Conservation (phyloP, 2,888 invertebrate species). For the Drosophila differens region DNA sequence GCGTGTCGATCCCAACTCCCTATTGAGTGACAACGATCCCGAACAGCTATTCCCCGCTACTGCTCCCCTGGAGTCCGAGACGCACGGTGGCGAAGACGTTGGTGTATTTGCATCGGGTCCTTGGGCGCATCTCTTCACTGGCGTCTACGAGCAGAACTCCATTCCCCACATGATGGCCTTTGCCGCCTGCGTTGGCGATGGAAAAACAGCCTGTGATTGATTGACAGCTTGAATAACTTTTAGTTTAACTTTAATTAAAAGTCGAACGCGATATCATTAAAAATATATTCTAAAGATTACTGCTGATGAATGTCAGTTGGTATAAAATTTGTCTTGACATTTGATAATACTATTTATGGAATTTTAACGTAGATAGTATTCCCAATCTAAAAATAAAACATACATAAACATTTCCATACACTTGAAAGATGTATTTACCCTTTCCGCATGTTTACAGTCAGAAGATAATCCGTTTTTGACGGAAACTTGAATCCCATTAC, state of each 20-base stretch:
- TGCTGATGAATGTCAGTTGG: not conserved
- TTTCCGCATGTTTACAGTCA: not conserved
- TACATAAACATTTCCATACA: not conserved
- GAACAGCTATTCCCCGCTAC: slow-evolving; percentile 87
- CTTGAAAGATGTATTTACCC: too few relatives aligned
- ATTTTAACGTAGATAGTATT: not conserved
- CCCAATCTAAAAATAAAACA: not conserved
- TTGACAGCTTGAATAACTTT: slow-evolving; percentile 27
- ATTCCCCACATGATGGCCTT: slow-evolving; percentile 91
- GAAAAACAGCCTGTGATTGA: slow-evolving; percentile 84
- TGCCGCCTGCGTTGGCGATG: slow-evolving; percentile 90
- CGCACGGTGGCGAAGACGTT: slow-evolving; percentile 93
- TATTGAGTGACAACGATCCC: slow-evolving; percentile 25
- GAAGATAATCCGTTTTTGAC: not conserved
- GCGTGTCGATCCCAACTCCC: slow-evolving; percentile 72
- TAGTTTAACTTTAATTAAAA: slow-evolving; percentile 46
- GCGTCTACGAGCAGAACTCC: slow-evolving; percentile 91
- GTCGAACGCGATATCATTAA: slow-evolving; percentile 42
- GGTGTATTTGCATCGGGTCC: slow-evolving; percentile 91
- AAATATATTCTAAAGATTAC: slow-evolving; percentile 40
- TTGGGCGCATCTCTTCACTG: slow-evolving; percentile 92
- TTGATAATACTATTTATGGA: not conserved
- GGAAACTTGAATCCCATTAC: not conserved
- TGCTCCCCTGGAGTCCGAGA: slow-evolving; percentile 86
- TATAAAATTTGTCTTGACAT: not conserved